Evolutionary conservation across 2,797 vertebrate genomes (phyloP).

Genomic region (Todus mexicanus): DNA sequence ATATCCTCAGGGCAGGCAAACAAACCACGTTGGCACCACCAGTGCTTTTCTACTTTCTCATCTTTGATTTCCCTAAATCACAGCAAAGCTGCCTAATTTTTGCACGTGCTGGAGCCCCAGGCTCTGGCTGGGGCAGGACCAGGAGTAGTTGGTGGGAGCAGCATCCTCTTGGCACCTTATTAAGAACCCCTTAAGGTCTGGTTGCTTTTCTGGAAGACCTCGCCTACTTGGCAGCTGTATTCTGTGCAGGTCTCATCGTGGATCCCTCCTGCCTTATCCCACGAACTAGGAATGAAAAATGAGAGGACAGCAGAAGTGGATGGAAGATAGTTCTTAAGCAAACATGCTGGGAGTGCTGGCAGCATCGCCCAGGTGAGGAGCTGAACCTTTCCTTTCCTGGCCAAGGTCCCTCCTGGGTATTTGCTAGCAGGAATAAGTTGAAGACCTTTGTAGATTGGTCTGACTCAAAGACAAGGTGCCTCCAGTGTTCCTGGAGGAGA

Average conservation of each 20-base stretch:
- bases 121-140: not conserved
- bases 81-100: not conserved
- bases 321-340: not conserved
- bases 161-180: not conserved
- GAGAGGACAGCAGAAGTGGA: not conserved
- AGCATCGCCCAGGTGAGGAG: not conserved
- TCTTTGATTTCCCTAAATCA: not conserved
- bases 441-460: not conserved
- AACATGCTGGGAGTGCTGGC: not conserved
- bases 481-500: not conserved
- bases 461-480: accelerated
- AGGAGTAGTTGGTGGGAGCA: not conserved
- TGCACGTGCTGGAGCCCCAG: not conserved
- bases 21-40: accelerated
- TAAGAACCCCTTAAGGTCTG: not conserved
- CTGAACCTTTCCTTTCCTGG: not conserved
- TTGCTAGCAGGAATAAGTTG: not conserved
- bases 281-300: accelerated
- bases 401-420: not conserved
- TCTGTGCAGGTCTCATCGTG: not conserved
- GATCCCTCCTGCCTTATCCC: not conserved
- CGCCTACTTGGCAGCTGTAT: not conserved
- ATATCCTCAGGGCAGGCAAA: not conserved
- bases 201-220: not conserved
- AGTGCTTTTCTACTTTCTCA: not conserved